These are phyloP conservation scores for Chorisops tibialis DNA, from an alignment of 2,888 invertebrate species.

Conservation along the genomic window DNA sequence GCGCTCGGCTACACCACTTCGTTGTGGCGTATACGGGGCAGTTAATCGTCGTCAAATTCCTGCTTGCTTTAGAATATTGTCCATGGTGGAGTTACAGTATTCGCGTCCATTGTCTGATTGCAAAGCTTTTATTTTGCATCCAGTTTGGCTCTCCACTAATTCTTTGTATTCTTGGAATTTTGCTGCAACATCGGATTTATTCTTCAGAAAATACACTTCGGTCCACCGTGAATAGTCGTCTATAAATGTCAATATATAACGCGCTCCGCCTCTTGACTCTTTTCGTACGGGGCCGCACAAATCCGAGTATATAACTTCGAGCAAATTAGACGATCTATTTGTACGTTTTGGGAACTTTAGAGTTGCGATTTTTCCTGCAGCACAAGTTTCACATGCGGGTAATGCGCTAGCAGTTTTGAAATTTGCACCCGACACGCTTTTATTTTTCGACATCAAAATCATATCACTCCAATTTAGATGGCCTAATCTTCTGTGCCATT, in stretches of 20 bases:
- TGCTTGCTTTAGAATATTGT: neutral
- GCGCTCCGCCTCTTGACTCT: neutral
- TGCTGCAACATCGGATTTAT: neutral
- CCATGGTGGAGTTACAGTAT: neutral
- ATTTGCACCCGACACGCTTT: no score
- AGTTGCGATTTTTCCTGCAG: no score
- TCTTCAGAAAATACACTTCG: neutral
- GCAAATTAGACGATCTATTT: no score
- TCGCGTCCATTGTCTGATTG: neutral
- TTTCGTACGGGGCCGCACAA: no score
- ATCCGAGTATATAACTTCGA: no score
- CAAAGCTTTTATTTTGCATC: neutral
- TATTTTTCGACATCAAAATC: no score
- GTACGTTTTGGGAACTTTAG: no score
- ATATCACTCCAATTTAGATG: no score
- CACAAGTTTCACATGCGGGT: no score
- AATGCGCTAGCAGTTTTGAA: no score
- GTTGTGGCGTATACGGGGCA: neutral
- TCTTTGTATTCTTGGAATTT: neutral
- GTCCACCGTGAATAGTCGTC: neutral
- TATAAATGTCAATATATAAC: neutral
- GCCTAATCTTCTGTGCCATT: no score
- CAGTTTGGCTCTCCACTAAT: no score
- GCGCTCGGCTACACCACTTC: neutral
- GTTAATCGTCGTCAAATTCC: neutral